phyloP scores from a whole-genome alignment of 1,140 invertebrate genomes.

The Sipha flava region DNA sequence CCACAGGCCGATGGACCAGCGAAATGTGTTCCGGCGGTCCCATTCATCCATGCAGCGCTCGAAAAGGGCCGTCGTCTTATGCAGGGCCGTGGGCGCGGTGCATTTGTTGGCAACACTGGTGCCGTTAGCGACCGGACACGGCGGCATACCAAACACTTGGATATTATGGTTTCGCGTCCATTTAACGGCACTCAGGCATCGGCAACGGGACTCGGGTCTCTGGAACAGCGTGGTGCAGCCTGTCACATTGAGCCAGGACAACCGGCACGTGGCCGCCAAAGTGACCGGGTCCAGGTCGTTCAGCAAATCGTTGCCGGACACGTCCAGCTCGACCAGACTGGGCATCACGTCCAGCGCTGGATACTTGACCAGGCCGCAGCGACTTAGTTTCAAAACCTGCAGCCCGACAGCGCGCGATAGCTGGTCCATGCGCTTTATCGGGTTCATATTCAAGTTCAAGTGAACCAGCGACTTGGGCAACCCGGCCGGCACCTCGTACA shows the following conservation, averaged over 20 bases:
- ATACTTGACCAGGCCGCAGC: not conserved
- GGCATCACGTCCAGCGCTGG: not conserved
- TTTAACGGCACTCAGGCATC: not conserved
- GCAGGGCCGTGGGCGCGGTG: not conserved
- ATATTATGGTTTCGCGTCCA: not conserved
- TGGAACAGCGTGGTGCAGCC: not conserved
- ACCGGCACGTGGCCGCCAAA: not conserved
- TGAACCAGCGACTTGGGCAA: not conserved
- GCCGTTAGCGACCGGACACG: not conserved
- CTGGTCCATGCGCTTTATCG: not conserved
- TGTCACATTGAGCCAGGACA: not conserved
- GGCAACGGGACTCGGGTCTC: not conserved
- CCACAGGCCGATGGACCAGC: not conserved
- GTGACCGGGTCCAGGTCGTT: not conserved
- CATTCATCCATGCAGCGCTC: constrained; percentile 5
- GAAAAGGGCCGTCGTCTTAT: not conserved
- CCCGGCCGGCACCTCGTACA: not conserved
- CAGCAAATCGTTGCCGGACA: not conserved
- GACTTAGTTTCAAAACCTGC: not conserved
- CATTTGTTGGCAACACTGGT: not conserved
- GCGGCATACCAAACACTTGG: not conserved
- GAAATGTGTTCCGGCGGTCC: not conserved
- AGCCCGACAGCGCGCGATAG: not conserved
- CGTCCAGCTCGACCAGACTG: not conserved
- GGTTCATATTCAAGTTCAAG: not conserved